Evolutionary conservation across 2,888 invertebrate species (phyloP).

Genomic region (Drosophila peninsularis): DNA sequence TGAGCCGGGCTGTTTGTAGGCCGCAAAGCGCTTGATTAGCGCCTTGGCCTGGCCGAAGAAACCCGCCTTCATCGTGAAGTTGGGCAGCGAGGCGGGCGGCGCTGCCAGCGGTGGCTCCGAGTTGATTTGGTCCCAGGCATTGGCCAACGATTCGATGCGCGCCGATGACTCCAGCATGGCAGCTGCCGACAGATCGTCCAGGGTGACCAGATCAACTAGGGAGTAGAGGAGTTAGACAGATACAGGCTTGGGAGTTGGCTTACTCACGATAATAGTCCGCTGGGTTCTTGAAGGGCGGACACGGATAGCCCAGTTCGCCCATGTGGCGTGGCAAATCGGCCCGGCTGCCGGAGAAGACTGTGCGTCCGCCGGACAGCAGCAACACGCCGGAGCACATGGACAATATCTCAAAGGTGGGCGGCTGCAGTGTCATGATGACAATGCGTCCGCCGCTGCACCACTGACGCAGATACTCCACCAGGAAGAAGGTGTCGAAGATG

Average conservation of each 20-base stretch:
- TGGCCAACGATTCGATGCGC: slow-evolving; percentile 94
- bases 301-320: slow-evolving; percentile 94
- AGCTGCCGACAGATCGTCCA: slow-evolving; percentile 96
- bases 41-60: slow-evolving; percentile 90
- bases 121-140: slow-evolving; percentile 86
- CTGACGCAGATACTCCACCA: slow-evolving; percentile 96
- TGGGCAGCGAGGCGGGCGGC: slow-evolving; percentile 91
- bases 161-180: slow-evolving; percentile 97
- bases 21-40: slow-evolving; percentile 85
- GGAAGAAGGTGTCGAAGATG: slow-evolving; percentile 97
- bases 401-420: slow-evolving; percentile 97
- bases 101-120: slow-evolving; percentile 86
- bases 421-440: slow-evolving; percentile 95
- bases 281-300: slow-evolving; percentile 98
- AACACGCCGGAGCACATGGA: slow-evolving; percentile 92
- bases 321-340: slow-evolving; percentile 97
- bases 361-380: slow-evolving; percentile 94
- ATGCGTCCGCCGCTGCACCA: slow-evolving; percentile 91
- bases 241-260: too few relatives aligned
- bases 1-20: slow-evolving; percentile 94
- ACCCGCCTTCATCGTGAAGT: slow-evolving; percentile 88
- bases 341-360: slow-evolving; percentile 95
- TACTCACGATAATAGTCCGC: slow-evolving; percentile 97
- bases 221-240: neutral
- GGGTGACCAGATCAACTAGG: slow-evolving; percentile 95